Base-by-base conservation (phyloP, 2,113 vertebrate genomes). In the Amazona guildingii region DNA sequence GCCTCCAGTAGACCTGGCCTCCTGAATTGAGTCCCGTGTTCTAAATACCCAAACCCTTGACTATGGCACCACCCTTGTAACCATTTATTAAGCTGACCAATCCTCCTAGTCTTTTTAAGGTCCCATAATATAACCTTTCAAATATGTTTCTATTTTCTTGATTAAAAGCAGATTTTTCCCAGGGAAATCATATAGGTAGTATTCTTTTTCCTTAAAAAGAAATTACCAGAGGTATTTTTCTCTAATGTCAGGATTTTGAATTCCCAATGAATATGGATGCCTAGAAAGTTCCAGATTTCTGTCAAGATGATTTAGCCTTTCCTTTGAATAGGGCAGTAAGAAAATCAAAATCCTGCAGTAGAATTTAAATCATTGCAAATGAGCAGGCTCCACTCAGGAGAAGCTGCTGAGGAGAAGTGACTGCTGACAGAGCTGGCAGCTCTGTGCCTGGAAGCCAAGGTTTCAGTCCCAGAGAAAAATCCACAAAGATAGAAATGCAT, bases 271-370 rank as follows among this genome's bases (percentile, higher is more conserved):
- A 90, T 96, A 90, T 82, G 70, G 46, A 94, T 94, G 91, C 44
- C 84, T 93, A 86, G 83, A 96, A 95, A 93, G 83, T 96, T 97
- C 94, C 88, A 95, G 90, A 82, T 96, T 79, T 94, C 93, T 96
- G 92, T 95, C 94, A 93, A 84, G 66, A 94, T 80, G 75, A 90
- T 96, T 96, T 96, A 92, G 84, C 49, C 62, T 92, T 89, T 95
- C 31, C 52, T 85, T 87, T 95, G 83, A 92, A 73, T 72, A n/a
- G 81, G 78, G 89, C 41, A 92, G 67, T 81, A 86, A 80, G 72
- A 84, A 96, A 95, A 97, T 79, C 94, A 79, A 94, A 92, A 83
- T 95, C 35, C 73, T 67, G 35, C 83, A 86, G 86, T 95, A 62
- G 83, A 95, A 96, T 97, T 92, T 94, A 94, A 95, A 95, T 93